Evolutionary conservation across 2,797 vertebrate species (phyloP).

Genomic region (Gymnoscopelus microlampas): DNA sequence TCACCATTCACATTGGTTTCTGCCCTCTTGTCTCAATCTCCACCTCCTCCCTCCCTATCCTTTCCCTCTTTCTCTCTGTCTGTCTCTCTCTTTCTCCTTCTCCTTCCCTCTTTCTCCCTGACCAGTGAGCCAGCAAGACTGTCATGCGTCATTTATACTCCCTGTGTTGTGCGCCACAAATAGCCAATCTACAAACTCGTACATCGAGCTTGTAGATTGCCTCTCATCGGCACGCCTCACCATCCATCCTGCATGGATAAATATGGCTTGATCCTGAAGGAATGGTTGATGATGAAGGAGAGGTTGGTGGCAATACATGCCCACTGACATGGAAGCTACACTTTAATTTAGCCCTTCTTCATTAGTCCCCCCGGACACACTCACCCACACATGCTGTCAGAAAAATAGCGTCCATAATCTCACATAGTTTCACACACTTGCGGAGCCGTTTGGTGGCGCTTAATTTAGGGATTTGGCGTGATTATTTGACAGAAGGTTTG

Average conservation of each 20-base stretch:
- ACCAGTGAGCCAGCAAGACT: conserved; percentile 36
- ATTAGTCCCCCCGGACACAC: conserved; percentile 22
- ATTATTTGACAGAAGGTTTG: conserved; percentile 60
- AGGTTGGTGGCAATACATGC: conserved; percentile 2
- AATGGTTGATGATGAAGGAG: conserved; percentile 41
- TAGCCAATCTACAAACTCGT: no score
- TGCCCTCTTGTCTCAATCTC: conserved; percentile 40
- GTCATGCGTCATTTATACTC: no score
- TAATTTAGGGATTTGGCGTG: conserved; percentile 44
- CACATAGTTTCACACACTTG: conserved; percentile 25
- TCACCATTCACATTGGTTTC: conserved; percentile 35
- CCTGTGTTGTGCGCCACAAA: no score
- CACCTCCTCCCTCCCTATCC: not conserved
- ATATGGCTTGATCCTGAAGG: conserved; percentile 37
- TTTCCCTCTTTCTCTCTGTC: conserved; percentile 20
- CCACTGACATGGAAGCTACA: conserved; percentile 39
- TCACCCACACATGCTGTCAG: not conserved
- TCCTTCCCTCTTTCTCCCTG: conserved; percentile 22
- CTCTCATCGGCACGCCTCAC: no score
- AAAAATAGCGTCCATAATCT: conserved; percentile 21
- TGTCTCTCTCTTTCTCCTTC: not conserved
- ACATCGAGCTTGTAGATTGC: no score
- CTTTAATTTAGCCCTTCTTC: conserved; percentile 28
- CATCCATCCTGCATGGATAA: no score
- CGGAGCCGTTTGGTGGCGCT: conserved; percentile 36